phyloP scores from a whole-genome alignment of 1,140 invertebrate genomes.

The Hylyphantes graminicola region DNA sequence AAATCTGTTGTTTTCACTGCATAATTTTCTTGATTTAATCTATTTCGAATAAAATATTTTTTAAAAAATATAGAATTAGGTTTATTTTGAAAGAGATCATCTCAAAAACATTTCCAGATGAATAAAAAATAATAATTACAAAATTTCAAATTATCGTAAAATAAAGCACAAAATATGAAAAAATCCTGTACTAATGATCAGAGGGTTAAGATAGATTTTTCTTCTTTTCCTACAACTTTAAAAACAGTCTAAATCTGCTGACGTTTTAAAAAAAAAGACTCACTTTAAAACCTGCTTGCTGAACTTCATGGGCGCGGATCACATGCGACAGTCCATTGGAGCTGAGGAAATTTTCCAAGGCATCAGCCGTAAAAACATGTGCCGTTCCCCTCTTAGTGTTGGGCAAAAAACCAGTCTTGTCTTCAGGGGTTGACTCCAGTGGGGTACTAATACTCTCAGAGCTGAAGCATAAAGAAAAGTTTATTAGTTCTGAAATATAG shows the following conservation, averaged over 20 bases:
- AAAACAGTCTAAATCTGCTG: neutral
- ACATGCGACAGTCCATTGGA: constrained; percentile 76
- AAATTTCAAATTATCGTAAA: too few species aligned
- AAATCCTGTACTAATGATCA: too few species aligned
- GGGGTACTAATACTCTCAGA: constrained; percentile 1
- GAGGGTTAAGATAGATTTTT: too few species aligned
- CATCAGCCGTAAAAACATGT: constrained; percentile 77
- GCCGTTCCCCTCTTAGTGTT: constrained; percentile 78
- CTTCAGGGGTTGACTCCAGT: neutral
- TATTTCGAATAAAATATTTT: too few species aligned
- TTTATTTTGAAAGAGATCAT: too few species aligned
- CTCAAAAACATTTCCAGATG: too few species aligned
- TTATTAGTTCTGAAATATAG: neutral
- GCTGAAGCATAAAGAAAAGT: neutral
- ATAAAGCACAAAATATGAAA: too few species aligned
- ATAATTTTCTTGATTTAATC: too few species aligned
- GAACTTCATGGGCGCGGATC: constrained; percentile 79
- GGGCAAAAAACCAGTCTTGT: constrained; percentile 74
- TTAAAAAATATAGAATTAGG: too few species aligned
- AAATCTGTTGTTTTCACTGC: too few species aligned
- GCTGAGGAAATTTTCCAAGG: constrained; percentile 76
- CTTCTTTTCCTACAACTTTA: too few species aligned
- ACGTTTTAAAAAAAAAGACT: constrained; percentile 29
- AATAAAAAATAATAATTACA: too few species aligned
- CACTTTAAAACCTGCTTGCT: constrained; percentile 78